Base-by-base conservation (phyloP, 35 echinoderm and acorn worm genomes). In the Hemicentrotus pulcherrimus region DNA sequence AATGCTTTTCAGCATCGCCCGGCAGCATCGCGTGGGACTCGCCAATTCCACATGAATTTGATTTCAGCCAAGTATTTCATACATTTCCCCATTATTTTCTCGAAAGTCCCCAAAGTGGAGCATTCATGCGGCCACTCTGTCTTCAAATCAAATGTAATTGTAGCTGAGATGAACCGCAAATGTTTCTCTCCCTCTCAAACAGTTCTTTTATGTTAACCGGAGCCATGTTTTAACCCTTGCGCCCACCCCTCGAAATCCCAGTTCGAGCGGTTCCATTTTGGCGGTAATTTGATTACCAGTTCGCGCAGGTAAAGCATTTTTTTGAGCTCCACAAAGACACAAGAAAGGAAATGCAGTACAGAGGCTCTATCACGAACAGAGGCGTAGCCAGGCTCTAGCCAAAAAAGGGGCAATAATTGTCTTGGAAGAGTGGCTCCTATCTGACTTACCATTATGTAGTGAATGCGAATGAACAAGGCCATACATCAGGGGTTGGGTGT, bases 81-180 rank as follows among this genome's bases (percentile, higher is more conserved):
- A 78, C 22, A 78, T 78, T 78, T 22, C 35, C 22, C 65, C 65
- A 78, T 78, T 78, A 78, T 78, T 78, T 78, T 78, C 65, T 78
- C 65, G 65, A 78, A 78, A 78, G 18, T 78, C 65, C 65, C 65
- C 24, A 78, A 78, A 78, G 65, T 78, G 65, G 1, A 78, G 65
- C 65, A 78, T 78, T 78, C 65, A 78, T 78, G 22, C 65, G 65
- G 19, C 65, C 65, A 78, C 65, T 78, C 65, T 78, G 65, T 78
- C 65, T 78, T 78, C 65, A 18, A n/a, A 78, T 78, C 65, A 78
- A 28, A 78, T 78, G 65, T n/a, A 78, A 78, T 78, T 78, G 19
- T n/a, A 78, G 65, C 65, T 78, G 65, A 78, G 65, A 78, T n/a
- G 65, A 78, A 78, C 65, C 65, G 28, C 65, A 78, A 78, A 78